Base-by-base conservation (phyloP, 2,888 invertebrate species). In the Agrotis puta region DNA sequence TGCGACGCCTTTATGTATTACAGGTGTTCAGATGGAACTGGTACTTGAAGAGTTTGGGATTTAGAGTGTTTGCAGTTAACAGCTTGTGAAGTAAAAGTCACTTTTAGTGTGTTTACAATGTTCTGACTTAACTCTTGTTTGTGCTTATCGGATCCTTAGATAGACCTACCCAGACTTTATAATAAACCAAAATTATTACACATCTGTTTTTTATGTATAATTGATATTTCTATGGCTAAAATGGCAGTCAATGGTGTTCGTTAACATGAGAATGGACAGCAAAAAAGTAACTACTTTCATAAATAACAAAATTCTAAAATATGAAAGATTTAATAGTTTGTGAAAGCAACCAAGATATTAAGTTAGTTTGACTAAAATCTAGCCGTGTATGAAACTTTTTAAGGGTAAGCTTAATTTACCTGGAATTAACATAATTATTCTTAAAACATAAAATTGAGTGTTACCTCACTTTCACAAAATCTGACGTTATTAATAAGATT, bases 1-100 rank as follows among this genome's bases (percentile, higher is more conserved):
- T 80, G 57, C 16, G 56, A 72, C 70, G 70, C 70, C 74, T 75
- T 80, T 74, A 70, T 72, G 71, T 68, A 50, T 62, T 63, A 20
- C 56, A 80, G 67, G 56, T 74, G 67, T 71, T 67, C n/a, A 69
- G 48, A 51, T 7, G 47, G 16, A 66, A 33, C 45, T 71, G 22
- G 45, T 48, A 61, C 50, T 74, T 59, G 24, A 67, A 64, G 63
- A 66, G 61, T 73, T 85, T 61, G 22, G 33, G 58, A 62, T 57
- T 77, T 64, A 70, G 58, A 16, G 54, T 33, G 33, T 70, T 64
- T 43, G 18, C 27, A 61, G 56, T 70, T 61, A 45, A 57, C 33
- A 33, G 54, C 56, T 69, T 64, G 27, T 64, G 13, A 61, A 57
- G 33, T 56, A n/a, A 64, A 50, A 61, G 18, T 14, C 0, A n/a